These are phyloP conservation scores for Rotaria sp. DNA, from an alignment of 2,888 invertebrate genomes.

Conservation along the genomic window DNA sequence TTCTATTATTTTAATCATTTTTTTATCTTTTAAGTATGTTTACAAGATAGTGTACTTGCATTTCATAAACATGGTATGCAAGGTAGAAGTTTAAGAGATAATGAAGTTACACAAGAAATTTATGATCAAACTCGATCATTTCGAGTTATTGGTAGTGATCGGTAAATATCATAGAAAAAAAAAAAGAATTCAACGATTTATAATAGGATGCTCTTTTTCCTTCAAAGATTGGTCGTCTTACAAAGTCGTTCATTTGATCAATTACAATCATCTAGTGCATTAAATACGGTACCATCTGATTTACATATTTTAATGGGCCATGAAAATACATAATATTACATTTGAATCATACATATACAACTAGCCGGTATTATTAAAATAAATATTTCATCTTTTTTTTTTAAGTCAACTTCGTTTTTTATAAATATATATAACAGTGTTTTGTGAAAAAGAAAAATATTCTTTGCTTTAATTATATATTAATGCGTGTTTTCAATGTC, in stretches of 20 bases:
- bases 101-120: slow-evolving; percentile 33
- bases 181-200: too few species aligned
- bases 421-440: background rate
- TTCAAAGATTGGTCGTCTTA: background rate
- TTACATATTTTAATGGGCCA: background rate
- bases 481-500: background rate
- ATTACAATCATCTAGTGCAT: background rate
- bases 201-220: too few species aligned
- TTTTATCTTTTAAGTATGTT: slow-evolving; percentile 67
- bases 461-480: background rate
- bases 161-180: background rate
- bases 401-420: background rate
- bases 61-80: slow-evolving; percentile 87
- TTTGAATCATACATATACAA: background rate
- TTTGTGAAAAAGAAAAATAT: background rate
- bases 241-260: background rate
- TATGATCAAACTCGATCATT: background rate
- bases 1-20: background rate
- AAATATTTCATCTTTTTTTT: background rate
- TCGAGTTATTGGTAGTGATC: background rate
- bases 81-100: slow-evolving; percentile 68
- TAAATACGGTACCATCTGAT: background rate
- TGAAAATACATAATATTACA: background rate
- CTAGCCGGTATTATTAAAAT: background rate
- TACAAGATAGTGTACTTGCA: slow-evolving; percentile 90